Base-by-base conservation (phyloP, 2,113 vertebrate species). In the Anhinga rufa region DNA sequence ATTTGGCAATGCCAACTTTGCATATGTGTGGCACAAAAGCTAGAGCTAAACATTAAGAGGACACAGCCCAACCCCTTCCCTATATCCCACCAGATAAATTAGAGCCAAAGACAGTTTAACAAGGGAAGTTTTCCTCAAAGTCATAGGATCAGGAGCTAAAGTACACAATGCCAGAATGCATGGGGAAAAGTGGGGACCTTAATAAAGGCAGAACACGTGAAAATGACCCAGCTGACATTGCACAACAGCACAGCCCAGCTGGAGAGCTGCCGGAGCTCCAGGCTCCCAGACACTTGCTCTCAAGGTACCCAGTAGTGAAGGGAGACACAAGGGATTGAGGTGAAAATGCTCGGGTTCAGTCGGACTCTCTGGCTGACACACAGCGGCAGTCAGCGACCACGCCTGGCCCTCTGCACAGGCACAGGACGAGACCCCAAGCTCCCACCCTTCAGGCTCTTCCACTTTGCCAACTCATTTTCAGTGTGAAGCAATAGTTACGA, bases 201-300 rank as follows among this genome's bases (percentile, higher is more conserved):
- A 17, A n/a, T 5, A 71, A 66, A 48, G 76, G 48, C 48, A 88
- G 31, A 55, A 65, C 24, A 57, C 1, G 17, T 0, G 38, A 60
- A 48, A 60, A 44, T 8, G 13, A 71, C 18, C 24, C 61, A 58
- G 66, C 6, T 75, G 76, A 44, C 32, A 31, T 1, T 0, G 6
- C 62, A 44, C 51, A 75, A 3, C 12, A 17, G 40, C 46, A 36
- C 14, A 65, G 9, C 9, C 34, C 71, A 46, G 46, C 19, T 31
- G 0, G 0, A 49, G 42, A 34, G 52, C 42, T 81, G 55, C 64
- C 0, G 1, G 1, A 84, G 87, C 55, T 71, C 48, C 17, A 4
- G n/a, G 44, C 49, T 89, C 82, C 14, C 64, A 44, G 28, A 16
- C 13, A 2, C 21, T 8, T 9, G 12, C 36, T 55, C 42, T 48